Percentiles rank a stretch among this genome's conserved stretches.
Evolutionary conservation across 2,888 invertebrate species (phyloP).

Genomic region (Zaprionus obscuricornis): DNA sequence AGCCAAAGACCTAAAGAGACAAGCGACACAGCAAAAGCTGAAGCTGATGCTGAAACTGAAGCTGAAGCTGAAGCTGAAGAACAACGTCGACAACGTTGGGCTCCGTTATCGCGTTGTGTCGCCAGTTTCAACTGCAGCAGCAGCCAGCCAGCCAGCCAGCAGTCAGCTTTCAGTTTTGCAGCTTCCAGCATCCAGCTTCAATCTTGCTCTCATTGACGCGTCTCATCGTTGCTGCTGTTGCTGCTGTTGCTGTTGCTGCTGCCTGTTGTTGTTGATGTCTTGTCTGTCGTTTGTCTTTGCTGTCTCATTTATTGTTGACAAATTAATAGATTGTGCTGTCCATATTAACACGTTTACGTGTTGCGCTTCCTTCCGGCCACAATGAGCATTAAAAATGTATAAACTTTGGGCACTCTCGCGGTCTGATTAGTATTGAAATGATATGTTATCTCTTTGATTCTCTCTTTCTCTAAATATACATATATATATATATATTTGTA

Average conservation of each 20-base stretch:
- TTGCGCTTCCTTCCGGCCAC: constrained; percentile 75
- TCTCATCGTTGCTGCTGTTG: too few relatives aligned
- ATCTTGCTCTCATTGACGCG: constrained; percentile 51
- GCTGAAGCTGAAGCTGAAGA: too few relatives aligned
- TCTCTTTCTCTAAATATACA: too few relatives aligned
- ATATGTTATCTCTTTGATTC: too few relatives aligned
- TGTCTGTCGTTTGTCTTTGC: constrained; percentile 42
- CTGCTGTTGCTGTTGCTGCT: too few relatives aligned
- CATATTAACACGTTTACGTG: constrained; percentile 80
- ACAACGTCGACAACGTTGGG: constrained; percentile 10
- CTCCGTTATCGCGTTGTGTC: constrained; percentile 39
- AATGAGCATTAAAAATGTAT: constrained; percentile 66
- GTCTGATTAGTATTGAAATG: constrained; percentile 72
- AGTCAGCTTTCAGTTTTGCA: neutral
- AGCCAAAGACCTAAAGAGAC: neutral
- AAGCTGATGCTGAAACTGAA: constrained; percentile 23
- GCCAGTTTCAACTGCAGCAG: constrained; percentile 7
- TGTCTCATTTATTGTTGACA: constrained; percentile 78
- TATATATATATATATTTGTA: too few relatives aligned
- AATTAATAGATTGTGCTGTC: constrained; percentile 82
- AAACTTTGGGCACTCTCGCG: constrained; percentile 42
- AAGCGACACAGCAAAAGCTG: constrained; percentile 26
- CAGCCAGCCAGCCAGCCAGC: neutral
- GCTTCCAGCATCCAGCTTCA: neutral
- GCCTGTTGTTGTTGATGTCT: constrained; percentile 37